phyloP scores from a whole-genome alignment of 2,113 vertebrate species.

The Percopsis transmontana region DNA sequence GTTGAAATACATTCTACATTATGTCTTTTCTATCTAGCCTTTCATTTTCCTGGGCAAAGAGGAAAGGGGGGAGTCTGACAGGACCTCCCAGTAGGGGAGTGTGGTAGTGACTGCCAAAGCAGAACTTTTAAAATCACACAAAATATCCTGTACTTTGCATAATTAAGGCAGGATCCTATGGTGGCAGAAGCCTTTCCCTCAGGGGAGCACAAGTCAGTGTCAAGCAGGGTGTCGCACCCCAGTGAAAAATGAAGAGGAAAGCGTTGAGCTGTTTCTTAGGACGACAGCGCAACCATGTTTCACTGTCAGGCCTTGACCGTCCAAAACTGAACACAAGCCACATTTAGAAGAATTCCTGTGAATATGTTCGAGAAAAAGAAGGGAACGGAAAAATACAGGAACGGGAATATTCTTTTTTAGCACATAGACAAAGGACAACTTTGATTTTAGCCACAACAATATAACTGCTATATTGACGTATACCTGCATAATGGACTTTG shows the following conservation, averaged over 20 bases:
- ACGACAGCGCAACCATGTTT: conserved; percentile 48
- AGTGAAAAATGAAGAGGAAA: conserved; percentile 63
- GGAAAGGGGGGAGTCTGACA: conserved; percentile 73
- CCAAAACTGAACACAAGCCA: conserved; percentile 24
- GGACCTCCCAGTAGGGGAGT: conserved; percentile 78
- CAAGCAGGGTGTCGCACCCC: conserved; percentile 67
- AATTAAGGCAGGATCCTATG: conserved; percentile 76
- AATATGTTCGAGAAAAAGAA: conserved; percentile 13
- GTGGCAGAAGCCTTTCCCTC: conserved; percentile 69
- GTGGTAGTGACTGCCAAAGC: conserved; percentile 71
- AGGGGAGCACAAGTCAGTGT: conserved; percentile 68
- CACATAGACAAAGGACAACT: background rate
- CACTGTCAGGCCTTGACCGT: conserved; percentile 36
- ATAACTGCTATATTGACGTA: conserved; percentile 11
- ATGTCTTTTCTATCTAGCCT: conserved; percentile 77
- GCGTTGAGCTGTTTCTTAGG: conserved; percentile 52
- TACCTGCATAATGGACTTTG: conserved; percentile 40
- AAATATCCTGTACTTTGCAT: conserved; percentile 81
- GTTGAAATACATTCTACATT: conserved; percentile 80
- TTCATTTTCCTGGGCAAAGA: conserved; percentile 76
- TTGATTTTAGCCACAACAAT: conserved; percentile 5
- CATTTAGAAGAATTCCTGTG: background rate
- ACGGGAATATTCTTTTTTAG: background rate
- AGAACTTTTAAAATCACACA: conserved; percentile 77
- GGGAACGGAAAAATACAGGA: background rate